Base-by-base conservation (phyloP, 2,888 invertebrate genomes). In the Phrixothrix hirtus region DNA sequence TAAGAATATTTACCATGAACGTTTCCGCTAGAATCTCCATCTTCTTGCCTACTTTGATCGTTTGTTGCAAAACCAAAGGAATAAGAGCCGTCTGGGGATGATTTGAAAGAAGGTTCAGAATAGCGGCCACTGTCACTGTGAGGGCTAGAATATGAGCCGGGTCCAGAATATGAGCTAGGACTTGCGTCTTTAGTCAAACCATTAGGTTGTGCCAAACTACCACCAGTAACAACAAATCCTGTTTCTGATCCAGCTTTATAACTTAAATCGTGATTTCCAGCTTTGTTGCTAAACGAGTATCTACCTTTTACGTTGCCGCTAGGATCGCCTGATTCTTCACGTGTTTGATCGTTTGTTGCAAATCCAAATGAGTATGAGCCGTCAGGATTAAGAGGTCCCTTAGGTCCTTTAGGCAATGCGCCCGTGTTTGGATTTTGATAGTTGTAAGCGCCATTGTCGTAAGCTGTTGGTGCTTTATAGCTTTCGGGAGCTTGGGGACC, bases 221-320 rank as follows among this genome's bases (percentile, higher is more conserved):
- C 67, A 11, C 58, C 57, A 26, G 65, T 59, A 13, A 62, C 65
- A 4, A 69, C 61, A 51, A 72, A 71, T 13, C 69, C 70, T 6
- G 64, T 68, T 11, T 52, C 60, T 13, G 63, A 58, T 14, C 69
- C 70, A 10, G 70, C 69, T 21, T 61, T 44, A 54, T 68, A 70
- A 15, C 36, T 53, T 9, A 65, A 46, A 39, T 65, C 64, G 29
- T 65, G 63, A n/a, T 31, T 37, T 27, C 64, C 64, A 16, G 55
- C 62, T 29, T 47, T 45, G 30, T 65, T 60, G 13, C 17, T 47
- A 35, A 63, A 67, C 2, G 64, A 51, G 37, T 58, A 68, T 11
- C 59, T 51, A 12, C 66, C 68, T 47, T 59, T 36, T 5, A 66
- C 59, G 27, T 65, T 60, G 5, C 64, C 64, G 17, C 15, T 30